phyloP scores from a whole-genome alignment of 2,888 invertebrate genomes.

The Tenthredo distinguenda region DNA sequence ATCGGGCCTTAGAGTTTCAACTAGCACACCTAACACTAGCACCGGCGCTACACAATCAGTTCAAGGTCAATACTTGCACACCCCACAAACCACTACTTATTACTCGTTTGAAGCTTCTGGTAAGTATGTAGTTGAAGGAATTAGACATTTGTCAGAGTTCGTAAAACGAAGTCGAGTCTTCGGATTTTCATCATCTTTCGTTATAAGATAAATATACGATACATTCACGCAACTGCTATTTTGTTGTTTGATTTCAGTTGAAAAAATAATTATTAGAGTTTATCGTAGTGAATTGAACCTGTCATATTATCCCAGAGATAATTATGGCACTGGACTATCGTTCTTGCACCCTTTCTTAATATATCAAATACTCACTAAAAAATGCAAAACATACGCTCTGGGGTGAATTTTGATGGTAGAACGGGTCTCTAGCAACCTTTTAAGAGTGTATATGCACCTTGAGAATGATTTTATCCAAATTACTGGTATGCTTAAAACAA shows the following conservation, averaged over 20 bases:
- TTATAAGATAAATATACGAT: background rate
- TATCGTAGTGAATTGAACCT: background rate
- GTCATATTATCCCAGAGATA: background rate
- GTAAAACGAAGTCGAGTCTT: background rate
- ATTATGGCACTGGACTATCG: background rate
- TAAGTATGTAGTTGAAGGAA: slow-evolving; percentile 58
- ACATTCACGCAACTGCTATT: background rate
- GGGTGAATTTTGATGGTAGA: background rate
- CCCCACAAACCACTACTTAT: slow-evolving; percentile 72
- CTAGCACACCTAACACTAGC: slow-evolving; percentile 51
- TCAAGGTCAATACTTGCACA: slow-evolving; percentile 71
- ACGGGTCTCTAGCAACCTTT: background rate
- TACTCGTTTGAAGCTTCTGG: slow-evolving; percentile 73
- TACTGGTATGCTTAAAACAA: background rate
- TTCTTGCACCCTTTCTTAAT: background rate
- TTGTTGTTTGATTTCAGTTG: background rate
- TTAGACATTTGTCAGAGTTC: slow-evolving; percentile 27
- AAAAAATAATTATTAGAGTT: background rate
- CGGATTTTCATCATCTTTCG: background rate
- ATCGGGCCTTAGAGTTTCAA: slow-evolving; percentile 53
- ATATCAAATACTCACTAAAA: background rate
- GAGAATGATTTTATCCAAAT: background rate
- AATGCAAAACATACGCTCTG: background rate
- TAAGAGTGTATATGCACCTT: background rate
- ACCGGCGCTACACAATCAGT: slow-evolving; percentile 64